Evolutionary conservation across 2,888 invertebrate genomes (phyloP).

Genomic region (Seira sanloemensis): DNA sequence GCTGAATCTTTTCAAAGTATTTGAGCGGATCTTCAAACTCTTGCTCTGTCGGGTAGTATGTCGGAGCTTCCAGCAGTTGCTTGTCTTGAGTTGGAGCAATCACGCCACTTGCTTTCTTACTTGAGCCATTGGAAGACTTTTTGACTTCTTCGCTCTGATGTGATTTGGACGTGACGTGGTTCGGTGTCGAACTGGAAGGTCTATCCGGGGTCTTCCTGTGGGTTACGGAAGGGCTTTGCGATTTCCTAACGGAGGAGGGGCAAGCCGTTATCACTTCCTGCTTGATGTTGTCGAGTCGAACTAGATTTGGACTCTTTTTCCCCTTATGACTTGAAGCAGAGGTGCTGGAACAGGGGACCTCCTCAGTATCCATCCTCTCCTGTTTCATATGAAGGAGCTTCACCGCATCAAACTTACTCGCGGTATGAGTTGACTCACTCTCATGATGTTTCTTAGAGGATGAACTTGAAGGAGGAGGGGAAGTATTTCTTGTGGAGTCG

Average conservation of each 20-base stretch:
- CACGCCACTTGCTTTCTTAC: not conserved
- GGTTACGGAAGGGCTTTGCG: slow-evolving; percentile 26
- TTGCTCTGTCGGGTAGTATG: slow-evolving; percentile 87
- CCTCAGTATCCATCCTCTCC: slow-evolving; percentile 21
- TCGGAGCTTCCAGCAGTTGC: slow-evolving; percentile 82
- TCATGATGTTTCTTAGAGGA: slow-evolving; percentile 6
- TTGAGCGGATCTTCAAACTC: slow-evolving; percentile 91
- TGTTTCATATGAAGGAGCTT: slow-evolving; percentile 65
- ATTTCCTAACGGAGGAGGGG: slow-evolving; percentile 15
- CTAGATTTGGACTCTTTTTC: not conserved
- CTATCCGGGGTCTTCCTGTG: slow-evolving; percentile 46
- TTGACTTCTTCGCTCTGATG: not conserved
- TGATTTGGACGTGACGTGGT: not conserved
- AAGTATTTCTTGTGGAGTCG: slow-evolving; percentile 8
- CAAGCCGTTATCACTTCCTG: slow-evolving; percentile 25
- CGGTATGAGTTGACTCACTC: slow-evolving; percentile 8
- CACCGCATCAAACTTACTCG: slow-evolving; percentile 46
- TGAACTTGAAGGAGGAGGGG: not conserved
- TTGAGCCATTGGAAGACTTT: not conserved
- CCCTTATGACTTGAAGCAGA: not conserved
- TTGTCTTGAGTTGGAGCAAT: not conserved
- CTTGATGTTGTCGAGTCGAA: slow-evolving; percentile 33
- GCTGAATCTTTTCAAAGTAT: slow-evolving; percentile 88
- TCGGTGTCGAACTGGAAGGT: slow-evolving; percentile 32
- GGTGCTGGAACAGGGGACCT: not conserved